Evolutionary conservation across 1,140 invertebrate species (phyloP), one percentile per base, ranked within the genome.

Genomic region (Platyscapa corneri): DNA sequence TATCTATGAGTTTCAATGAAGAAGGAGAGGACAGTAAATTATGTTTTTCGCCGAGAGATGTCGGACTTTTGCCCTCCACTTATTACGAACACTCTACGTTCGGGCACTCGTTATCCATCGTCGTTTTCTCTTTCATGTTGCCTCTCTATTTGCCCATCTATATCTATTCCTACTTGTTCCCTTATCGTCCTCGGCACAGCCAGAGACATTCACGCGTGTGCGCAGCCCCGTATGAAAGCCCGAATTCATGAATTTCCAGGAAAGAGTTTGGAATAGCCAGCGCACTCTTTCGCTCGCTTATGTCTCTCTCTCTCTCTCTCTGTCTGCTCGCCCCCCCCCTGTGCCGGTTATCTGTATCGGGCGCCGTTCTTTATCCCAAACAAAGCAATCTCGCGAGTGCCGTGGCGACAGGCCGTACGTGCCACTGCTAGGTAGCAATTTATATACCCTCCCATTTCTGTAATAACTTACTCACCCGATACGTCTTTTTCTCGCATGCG

Each of bases 381-480:
- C 92, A 92, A 92, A 92, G 90, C 90, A 92, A 92, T 92, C 90
- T 91, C 89, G 90, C 89, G 86, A 81, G 79, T 84, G 89, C 89
- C 87, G 89, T 87, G 87, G 85, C 88, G 88, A 89, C 90, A 90
- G 89, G 87, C 89, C 88, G 88, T 89, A 91, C 89, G 90, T 91
- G 92, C 90, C 88, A 88, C 86, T 91, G 90, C 89, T 90, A 92
- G 90, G 91, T 91, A 91, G 91, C 91, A 92, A 92, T 92, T 92
- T 92, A 92, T 92, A 92, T 92, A 90, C 88, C 89, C 88, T 78
- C 86, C 89, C 90, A 90, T 30, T 34, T 39, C 86, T 87, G 87
- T 88, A 90, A 91, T 91, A 91, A 91, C 90, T 92, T 90, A 90
- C 90, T 92, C 90, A 90, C 88, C 91, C 92, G 90, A 92, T 92